Base-by-base conservation (phyloP, 2,113 vertebrate genomes). In the Laticauda laticaudata region DNA sequence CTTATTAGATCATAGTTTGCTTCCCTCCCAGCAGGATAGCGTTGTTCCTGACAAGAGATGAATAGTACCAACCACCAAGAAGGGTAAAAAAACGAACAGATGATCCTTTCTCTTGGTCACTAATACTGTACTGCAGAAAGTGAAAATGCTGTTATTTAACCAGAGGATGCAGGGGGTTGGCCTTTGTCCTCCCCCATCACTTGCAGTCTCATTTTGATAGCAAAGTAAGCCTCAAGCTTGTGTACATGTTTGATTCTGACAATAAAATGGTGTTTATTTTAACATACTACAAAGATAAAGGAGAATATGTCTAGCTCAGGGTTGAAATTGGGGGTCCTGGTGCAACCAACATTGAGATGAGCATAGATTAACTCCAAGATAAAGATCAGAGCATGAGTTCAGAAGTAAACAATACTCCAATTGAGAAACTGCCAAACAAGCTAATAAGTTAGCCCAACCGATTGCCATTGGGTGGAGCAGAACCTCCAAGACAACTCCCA, bases 41-140 rank as follows among this genome's bases (percentile, higher is more conserved):
- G 53, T 26, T 89, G 92, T 87, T 90, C 69, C 69, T 51, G n/a
- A 51, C 45, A 86, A 53, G 64, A 59, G 92, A 61, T 93, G 15
- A 48, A 86, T 86, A 59, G 92, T 93, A 61, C 88, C 92, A 93
- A 86, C 88, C 92, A 39, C 69, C 88, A 57, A 34, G 69, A 90
- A 93, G 69, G 23, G 92, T 61, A 34, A n/a, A 26, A 45, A 18
- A 61, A 18, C 7, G 48, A 90, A 90, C 88, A 93, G 88, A 90
- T 2, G 39, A 61, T 34, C 69, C 75, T 90, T 90, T 93, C 69
- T 93, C 45, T 90, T 5, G 43, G 43, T 53, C 39, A n/a, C 43
- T 18, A 29, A 85, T 57, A 18, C 34, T 26, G 69, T 34, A 15
- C 34, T 26, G 43, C 5, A 23, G 64, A 90, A 81, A 92, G 39